Percentiles rank a stretch among this genome's conserved stretches.
Conservation (phyloP, 92 coral and sea anemone genomes). For the Siderastrea siderea region DNA sequence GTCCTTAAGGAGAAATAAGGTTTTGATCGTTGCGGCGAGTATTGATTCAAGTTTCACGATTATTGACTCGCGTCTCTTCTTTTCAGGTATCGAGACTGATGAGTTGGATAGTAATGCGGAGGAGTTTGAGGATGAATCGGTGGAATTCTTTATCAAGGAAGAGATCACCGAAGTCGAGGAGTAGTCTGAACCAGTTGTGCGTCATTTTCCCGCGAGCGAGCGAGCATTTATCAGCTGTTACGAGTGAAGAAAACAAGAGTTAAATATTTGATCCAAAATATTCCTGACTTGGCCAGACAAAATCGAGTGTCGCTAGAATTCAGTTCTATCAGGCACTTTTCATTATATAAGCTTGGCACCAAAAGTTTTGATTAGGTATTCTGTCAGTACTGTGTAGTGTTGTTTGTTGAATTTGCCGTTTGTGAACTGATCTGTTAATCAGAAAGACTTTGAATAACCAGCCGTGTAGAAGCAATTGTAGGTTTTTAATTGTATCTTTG, state of each 20-base stretch:
- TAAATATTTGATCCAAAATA: conserved; percentile 10
- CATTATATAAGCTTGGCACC: conserved; percentile 1
- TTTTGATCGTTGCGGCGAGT: too few relatives aligned
- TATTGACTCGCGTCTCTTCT: background rate
- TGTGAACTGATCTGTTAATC: background rate
- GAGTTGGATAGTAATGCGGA: conserved; percentile 87
- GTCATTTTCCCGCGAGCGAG: conserved; percentile 75
- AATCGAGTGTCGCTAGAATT: conserved; percentile 1
- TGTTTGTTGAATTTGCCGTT: background rate
- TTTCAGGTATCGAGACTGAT: conserved; percentile 91
- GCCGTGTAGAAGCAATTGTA: background rate
- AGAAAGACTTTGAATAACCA: background rate
- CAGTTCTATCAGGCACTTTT: background rate
- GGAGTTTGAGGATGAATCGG: conserved; percentile 97
- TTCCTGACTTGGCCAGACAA: conserved; percentile 16
- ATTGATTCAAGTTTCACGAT: background rate
- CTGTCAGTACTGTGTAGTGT: background rate
- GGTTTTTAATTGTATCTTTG: conserved; percentile 15
- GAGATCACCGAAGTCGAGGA: conserved; percentile 92
- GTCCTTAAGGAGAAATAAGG: too few relatives aligned
- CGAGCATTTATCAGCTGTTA: background rate
- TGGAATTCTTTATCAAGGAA: conserved; percentile 99
- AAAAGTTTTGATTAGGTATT: background rate
- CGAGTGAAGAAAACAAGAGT: conserved; percentile 28
- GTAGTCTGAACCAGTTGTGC: conserved; percentile 54